Evolutionary conservation across 2,888 invertebrate species (phyloP), one percentile per base, ranked within the genome.

Genomic region (Apotomis betuletana): DNA sequence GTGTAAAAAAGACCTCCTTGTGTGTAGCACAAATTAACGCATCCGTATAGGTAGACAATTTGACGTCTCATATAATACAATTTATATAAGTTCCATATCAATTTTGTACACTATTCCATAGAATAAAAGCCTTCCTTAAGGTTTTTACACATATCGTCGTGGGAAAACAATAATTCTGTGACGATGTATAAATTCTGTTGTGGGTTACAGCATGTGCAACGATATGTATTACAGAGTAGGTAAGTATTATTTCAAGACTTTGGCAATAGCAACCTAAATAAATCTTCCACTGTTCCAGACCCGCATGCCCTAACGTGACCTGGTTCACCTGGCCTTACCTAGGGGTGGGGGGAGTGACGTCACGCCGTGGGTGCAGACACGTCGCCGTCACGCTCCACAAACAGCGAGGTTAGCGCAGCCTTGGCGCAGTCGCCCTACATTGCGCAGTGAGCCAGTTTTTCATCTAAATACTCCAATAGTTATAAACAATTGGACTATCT

Each of bases 321-420:
- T 67, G 67, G 67, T 62, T 70, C 63, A 71, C 71, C 71, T 67
- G 72, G 62, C 69, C 69, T 69, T 41, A 67, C 57, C 62, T 78
- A 77, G 63, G 76, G 74, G 75, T 70, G 75, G 78, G 69, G 76
- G 80, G 76, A 73, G 74, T 92, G 91, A 92, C 92, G 92, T 92
- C 90, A 91, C 82, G 82, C 77, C 80, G 84, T 91, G 91, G 92
- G 92, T 92, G 92, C 92, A 90, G 83, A 88, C 92, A 92, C 92
- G 92, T 91, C 90, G 90, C 86, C 89, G 93, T 92, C 90, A 90
- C 90, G 93, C 92, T 93, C 92, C 92, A 93, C 92, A 92, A 92
- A 92, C 91, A 82, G 84, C 92, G 90, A 92, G 93, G 92, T 86
- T 91, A 86, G 82, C 81, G 88, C 89, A 92, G 88, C 92, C 93